Evolutionary conservation across 2,113 vertebrate species (phyloP).

Genomic region (Tragelaphus buxtoni): DNA sequence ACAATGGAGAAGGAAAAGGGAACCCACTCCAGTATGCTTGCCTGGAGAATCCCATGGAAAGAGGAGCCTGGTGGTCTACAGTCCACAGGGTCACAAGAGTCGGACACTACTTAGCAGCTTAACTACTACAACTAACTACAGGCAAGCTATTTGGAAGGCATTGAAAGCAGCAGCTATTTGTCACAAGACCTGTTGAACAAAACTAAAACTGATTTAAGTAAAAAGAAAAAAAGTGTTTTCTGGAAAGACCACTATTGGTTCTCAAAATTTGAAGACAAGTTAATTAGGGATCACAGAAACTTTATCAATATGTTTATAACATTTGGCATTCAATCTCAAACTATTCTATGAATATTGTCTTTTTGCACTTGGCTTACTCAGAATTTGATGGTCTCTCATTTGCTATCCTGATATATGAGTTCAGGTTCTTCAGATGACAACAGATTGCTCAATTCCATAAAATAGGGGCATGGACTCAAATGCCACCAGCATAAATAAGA

Average conservation of each 20-base stretch:
- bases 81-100: too few species aligned
- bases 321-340: accelerated
- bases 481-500: accelerated
- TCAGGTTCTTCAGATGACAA: not conserved
- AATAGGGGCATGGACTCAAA: not conserved
- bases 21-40: too few species aligned
- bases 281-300: not conserved
- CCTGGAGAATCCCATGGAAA: too few species aligned
- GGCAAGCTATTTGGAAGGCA: not conserved
- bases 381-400: not conserved
- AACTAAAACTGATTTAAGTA: not conserved
- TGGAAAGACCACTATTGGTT: not conserved
- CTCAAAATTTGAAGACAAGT: not conserved
- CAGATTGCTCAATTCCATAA: not conserved
- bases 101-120: too few species aligned
- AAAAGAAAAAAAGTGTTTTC: not conserved
- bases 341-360: accelerated
- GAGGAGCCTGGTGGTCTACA: too few species aligned
- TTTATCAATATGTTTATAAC: not conserved
- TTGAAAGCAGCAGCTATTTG: not conserved
- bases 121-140: too few species aligned
- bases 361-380: not conserved
- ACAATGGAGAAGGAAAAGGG: too few species aligned
- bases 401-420: accelerated
- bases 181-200: not conserved